Evolutionary conservation across 2,888 invertebrate species (phyloP).

Genomic region (Ennomos fuscantarius): DNA sequence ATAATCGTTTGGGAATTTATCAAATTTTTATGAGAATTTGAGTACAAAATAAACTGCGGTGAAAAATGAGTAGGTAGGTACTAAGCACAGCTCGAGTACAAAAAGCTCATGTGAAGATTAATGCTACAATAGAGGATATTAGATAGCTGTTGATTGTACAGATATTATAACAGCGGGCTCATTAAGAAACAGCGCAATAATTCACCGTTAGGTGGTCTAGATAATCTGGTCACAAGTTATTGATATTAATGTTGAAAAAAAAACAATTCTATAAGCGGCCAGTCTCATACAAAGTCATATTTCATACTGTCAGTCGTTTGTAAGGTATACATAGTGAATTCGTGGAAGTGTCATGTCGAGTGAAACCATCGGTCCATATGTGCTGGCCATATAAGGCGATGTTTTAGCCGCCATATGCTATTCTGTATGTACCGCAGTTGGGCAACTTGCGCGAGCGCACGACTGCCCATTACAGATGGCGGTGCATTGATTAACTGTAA

Average conservation of each 20-base stretch:
- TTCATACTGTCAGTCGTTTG: constrained; percentile 39
- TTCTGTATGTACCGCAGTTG: constrained; percentile 53
- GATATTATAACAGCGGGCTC: constrained; percentile 20
- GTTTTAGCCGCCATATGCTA: constrained; percentile 77
- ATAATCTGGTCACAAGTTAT: constrained; percentile 27
- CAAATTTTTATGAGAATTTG: no score
- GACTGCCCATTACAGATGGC: constrained; percentile 64
- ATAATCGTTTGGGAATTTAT: no score
- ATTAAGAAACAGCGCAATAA: constrained; percentile 17
- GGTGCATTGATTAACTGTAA: constrained; percentile 72
- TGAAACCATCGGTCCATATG: constrained; percentile 58
- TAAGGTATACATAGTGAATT: constrained; percentile 55
- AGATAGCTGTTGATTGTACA: constrained; percentile 8
- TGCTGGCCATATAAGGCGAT: constrained; percentile 65
- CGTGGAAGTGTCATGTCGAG: constrained; percentile 58
- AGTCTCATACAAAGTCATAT: constrained; percentile 28
- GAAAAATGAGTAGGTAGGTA: no score
- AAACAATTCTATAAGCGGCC: constrained; percentile 24
- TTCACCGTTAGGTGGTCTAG: constrained; percentile 27
- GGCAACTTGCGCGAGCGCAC: constrained; percentile 49
- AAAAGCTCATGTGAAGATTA: no score
- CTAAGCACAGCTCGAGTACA: no score
- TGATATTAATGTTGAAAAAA: constrained; percentile 20
- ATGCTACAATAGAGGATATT: constrained; percentile 12
- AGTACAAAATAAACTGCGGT: no score